Conservation (phyloP, 2,888 invertebrate genomes). For the Aspidiotus destructor region DNA sequence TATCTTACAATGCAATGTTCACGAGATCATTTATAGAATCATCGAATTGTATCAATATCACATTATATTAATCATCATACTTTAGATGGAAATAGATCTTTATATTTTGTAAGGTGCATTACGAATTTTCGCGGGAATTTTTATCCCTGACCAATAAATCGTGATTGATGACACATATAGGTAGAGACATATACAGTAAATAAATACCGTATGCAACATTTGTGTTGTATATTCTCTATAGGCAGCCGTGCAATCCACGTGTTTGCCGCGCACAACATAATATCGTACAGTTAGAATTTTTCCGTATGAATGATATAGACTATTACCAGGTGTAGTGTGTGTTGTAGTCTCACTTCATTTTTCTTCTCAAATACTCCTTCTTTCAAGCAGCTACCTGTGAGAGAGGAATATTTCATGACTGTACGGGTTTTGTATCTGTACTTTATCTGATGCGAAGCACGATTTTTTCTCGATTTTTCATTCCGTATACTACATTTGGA, state of each 20-base stretch:
- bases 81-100: too few species aligned
- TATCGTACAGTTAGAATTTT: background rate
- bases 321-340: background rate
- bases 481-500: background rate
- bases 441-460: background rate
- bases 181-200: background rate
- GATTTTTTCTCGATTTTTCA: constrained; percentile 7
- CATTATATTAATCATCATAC: too few species aligned
- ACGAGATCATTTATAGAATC: too few species aligned
- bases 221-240: background rate
- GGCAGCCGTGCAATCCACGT: background rate
- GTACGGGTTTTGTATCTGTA: background rate
- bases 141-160: constrained; percentile 2
- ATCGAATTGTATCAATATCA: too few species aligned
- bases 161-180: constrained; percentile 8
- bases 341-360: constrained; percentile 3
- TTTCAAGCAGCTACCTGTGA: too few species aligned
- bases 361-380: background rate
- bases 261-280: background rate
- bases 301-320: constrained; percentile 3
- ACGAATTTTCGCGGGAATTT: constrained; percentile 1
- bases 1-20: too few species aligned
- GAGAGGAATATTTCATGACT: constrained; percentile 4
- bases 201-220: background rate
- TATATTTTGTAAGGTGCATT: too few species aligned